Evolutionary conservation across 2,113 vertebrate genomes (phyloP).

Genomic region (Centrocercus urophasianus): DNA sequence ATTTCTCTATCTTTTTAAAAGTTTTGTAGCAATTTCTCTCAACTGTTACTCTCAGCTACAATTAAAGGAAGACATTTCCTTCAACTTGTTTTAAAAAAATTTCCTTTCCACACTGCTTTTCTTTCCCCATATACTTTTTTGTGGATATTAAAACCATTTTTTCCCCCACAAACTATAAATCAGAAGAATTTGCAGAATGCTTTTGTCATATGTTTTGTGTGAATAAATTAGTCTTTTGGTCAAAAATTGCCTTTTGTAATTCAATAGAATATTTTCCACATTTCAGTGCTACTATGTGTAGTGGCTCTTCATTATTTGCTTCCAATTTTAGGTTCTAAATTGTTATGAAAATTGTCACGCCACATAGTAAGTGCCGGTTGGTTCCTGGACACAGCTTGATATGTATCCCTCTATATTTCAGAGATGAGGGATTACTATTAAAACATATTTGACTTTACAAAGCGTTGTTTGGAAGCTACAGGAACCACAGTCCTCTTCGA

Average conservation of each 20-base stretch:
- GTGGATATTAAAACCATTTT: neutral
- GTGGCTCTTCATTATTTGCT: neutral
- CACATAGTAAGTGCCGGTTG: neutral
- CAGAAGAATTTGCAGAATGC: neutral
- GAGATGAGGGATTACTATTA: neutral
- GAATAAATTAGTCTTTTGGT: neutral
- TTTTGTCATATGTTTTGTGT: neutral
- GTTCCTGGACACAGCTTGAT: neutral
- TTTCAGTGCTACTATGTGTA: neutral
- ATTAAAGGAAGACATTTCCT: neutral
- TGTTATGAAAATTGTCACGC: neutral
- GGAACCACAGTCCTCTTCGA: neutral
- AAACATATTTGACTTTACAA: neutral
- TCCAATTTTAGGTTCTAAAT: neutral
- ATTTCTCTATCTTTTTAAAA: neutral
- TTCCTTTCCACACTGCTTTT: neutral
- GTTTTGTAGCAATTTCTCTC: neutral
- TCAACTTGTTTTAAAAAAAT: neutral
- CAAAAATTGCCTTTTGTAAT: neutral
- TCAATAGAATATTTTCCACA: neutral
- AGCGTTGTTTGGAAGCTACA: neutral
- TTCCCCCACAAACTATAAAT: neutral
- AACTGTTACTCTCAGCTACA: neutral
- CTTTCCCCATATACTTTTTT: neutral
- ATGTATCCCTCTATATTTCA: neutral